phyloP scores from a whole-genome alignment of 2,888 invertebrate genomes.

The Melinaea marsaeus region DNA sequence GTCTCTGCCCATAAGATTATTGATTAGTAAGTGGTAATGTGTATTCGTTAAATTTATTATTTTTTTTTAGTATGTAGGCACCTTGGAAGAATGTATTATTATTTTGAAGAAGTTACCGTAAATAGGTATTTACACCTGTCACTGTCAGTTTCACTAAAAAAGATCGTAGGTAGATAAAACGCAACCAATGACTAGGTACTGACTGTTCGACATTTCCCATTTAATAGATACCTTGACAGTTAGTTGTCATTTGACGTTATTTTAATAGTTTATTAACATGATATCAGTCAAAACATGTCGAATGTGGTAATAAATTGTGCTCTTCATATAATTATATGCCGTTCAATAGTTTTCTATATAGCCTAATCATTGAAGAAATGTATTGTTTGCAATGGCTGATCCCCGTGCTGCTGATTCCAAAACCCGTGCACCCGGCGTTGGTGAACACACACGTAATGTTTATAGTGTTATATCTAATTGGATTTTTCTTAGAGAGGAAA shows the following conservation, averaged over 20 bases:
- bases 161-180: no score
- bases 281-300: slow-evolving; percentile 54
- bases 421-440: slow-evolving; percentile 97
- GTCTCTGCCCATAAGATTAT: no score
- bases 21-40: no score
- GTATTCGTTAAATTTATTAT: no score
- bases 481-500: slow-evolving; percentile 96
- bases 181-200: no score
- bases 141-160: no score
- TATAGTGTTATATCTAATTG: slow-evolving; percentile 96
- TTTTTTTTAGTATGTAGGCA: no score
- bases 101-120: no score
- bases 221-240: slow-evolving; percentile 29
- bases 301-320: slow-evolving; percentile 38
- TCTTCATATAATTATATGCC: not conserved
- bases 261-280: slow-evolving; percentile 34
- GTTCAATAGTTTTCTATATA: not conserved
- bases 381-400: slow-evolving; percentile 99
- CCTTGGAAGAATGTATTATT: no score
- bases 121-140: no score
- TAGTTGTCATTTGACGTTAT: slow-evolving; percentile 14
- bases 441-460: slow-evolving; percentile 98
- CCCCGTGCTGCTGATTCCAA: slow-evolving; percentile 97
- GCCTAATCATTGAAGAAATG: slow-evolving; percentile 75
- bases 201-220: slow-evolving; percentile 20